Base-by-base conservation (phyloP, 2,113 vertebrate species). In the Hystrix brachyura region DNA sequence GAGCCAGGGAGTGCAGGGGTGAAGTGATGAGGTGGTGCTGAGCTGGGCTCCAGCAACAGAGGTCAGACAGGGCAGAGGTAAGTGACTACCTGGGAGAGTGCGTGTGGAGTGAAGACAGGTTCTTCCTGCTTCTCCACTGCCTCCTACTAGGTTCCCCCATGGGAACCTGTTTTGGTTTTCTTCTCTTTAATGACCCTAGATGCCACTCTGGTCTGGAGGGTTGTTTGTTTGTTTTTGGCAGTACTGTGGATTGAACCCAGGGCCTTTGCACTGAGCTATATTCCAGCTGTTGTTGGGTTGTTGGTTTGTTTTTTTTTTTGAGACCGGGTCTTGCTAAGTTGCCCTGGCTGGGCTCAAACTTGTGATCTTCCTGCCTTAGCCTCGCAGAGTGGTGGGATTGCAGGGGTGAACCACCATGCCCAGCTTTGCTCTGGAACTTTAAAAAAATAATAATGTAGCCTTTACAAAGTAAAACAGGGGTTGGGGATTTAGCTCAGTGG, bases 1-100 rank as follows among this genome's bases (percentile, higher is more conserved):
- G 92, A 96, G 15, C 34, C 78, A 92, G n/a, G 57, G 38, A 91
- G 76, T 60, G 48, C 21, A 51, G 17, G 29, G 12, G 46, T 29
- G 72, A 79, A 86, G 19, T 25, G 23, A n/a, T n/a, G 79, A 91
- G 27, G 64, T 48, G n/a, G 57, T 86, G n/a, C 76, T 92, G 38
- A 62, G 43, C 9, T 72, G 43, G 25, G 34, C 55, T 93, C 18
- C 27, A 79, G 90, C n/a, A 74, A 32, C 38, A 87, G 78, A 94
- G 62, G 84, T 90, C 85, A 95, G 57, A 74, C 17, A 67, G 83
- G 82, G 23, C 53, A 92, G 74, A 94, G 53, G 59, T 14, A 82
- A 94, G 69, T 1, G 21, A 12, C 57, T 81, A 62, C 53, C 8
- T 60, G 48, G 23, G 67, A 72, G 91, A 80, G n/a, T 92, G 46